Percentiles rank a stretch among this genome's conserved stretches.
These are phyloP conservation scores for Alligator sinensis DNA, from an alignment of 2,113 vertebrate genomes.

Conservation along the genomic window DNA sequence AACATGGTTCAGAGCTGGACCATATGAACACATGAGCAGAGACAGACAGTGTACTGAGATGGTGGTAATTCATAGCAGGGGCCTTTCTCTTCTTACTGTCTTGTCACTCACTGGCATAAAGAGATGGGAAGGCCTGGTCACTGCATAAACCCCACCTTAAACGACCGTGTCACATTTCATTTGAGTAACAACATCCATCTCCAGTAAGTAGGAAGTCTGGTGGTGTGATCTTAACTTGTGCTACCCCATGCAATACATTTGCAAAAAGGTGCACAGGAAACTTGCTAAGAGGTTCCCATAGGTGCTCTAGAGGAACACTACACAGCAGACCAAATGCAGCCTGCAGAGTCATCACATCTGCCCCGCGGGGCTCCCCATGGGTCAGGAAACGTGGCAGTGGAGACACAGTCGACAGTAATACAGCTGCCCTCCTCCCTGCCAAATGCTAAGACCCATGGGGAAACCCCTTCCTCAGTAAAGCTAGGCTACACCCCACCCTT, in stretches of 20 bases:
- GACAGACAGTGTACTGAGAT: background rate
- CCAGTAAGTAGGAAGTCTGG: background rate
- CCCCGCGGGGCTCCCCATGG: too few species aligned
- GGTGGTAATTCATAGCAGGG: background rate
- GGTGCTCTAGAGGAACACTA: background rate
- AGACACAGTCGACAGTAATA: too few species aligned
- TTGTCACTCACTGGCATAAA: background rate
- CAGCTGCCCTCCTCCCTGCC: too few species aligned
- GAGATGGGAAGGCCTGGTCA: background rate
- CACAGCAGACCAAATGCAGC: too few species aligned
- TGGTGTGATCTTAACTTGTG: background rate
- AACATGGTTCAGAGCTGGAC: background rate
- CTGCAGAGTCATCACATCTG: too few species aligned
- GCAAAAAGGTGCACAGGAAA: background rate
- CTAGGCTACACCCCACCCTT: too few species aligned
- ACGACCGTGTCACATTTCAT: background rate
- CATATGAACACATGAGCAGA: background rate
- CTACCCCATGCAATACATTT: background rate
- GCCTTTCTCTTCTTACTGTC: background rate
- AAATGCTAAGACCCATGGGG: too few species aligned
- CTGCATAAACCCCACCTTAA: background rate
- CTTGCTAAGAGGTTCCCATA: background rate
- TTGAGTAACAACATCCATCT: background rate
- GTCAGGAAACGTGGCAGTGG: too few species aligned
- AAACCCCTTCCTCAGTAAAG: too few species aligned